These are phyloP conservation scores for Columbina picui DNA, from an alignment of 2,113 vertebrate species.

Conservation along the genomic window DNA sequence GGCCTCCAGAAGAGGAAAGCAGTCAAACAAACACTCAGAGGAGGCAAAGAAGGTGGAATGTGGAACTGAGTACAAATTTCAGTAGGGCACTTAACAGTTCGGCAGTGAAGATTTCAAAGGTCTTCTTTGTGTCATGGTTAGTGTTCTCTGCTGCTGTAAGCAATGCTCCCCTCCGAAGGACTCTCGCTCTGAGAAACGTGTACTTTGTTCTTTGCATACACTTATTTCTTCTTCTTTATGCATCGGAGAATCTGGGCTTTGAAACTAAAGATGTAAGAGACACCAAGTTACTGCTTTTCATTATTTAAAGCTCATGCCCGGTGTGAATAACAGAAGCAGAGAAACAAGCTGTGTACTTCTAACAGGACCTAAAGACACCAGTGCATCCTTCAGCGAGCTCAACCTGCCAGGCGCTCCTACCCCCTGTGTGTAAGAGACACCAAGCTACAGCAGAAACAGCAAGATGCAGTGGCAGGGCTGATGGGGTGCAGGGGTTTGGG, in stretches of 20 bases:
- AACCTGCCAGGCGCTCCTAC: neutral
- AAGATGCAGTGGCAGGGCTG: rapidly evolving
- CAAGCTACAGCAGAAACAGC: neutral
- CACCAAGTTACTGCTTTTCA: neutral
- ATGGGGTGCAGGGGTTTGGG: rapidly evolving
- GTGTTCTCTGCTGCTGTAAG: neutral
- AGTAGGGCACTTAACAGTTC: neutral
- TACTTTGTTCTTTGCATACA: neutral
- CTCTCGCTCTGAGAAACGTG: neutral
- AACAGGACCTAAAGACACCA: neutral
- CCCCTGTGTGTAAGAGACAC: neutral
- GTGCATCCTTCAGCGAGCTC: neutral
- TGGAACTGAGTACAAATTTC: neutral
- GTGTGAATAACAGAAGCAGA: neutral
- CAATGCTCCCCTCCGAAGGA: neutral
- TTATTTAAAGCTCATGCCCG: neutral
- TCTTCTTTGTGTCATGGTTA: neutral
- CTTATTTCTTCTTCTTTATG: neutral
- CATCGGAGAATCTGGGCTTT: neutral
- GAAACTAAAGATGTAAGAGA: neutral
- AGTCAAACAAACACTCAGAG: slow-evolving; percentile 31
- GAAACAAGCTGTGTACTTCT: neutral
- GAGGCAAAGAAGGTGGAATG: neutral
- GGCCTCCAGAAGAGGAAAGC: neutral
- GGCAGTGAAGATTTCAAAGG: neutral